Evolutionary conservation across 2,113 vertebrate species (phyloP).

Genomic region (Callionymus lyra): DNA sequence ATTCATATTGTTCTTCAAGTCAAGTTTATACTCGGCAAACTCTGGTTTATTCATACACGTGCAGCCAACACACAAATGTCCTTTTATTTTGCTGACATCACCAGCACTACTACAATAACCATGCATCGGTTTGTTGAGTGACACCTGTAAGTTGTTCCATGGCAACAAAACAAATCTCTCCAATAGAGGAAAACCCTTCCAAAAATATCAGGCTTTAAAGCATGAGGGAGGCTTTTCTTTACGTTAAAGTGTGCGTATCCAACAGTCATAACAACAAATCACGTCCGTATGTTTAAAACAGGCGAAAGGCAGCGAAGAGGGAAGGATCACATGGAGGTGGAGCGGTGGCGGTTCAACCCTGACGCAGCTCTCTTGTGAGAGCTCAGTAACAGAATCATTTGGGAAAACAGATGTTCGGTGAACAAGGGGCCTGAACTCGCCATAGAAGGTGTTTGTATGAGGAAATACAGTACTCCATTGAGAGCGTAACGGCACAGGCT

Average conservation of each 20-base stretch:
- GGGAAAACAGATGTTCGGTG: slow-evolving; percentile 62
- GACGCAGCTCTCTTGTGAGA: slow-evolving; percentile 40
- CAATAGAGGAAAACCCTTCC: slow-evolving; percentile 3
- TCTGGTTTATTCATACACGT: too few relatives aligned
- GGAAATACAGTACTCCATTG: slow-evolving; percentile 57
- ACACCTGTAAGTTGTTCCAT: too few relatives aligned
- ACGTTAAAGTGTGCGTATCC: slow-evolving; percentile 4
- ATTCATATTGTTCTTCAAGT: too few relatives aligned
- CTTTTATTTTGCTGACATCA: too few relatives aligned
- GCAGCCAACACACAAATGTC: too few relatives aligned
- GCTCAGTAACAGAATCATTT: slow-evolving; percentile 57
- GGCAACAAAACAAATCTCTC: too few relatives aligned
- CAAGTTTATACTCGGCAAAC: too few relatives aligned
- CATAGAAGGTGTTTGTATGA: slow-evolving; percentile 55
- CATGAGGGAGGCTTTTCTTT: background rate
- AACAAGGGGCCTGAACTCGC: slow-evolving; percentile 48
- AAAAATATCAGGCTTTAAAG: slow-evolving; percentile 19
- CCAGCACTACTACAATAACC: too few relatives aligned
- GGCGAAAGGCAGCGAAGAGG: slow-evolving; percentile 21
- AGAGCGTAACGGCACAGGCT: slow-evolving; percentile 38
- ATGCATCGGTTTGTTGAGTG: too few relatives aligned
- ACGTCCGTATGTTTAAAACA: slow-evolving; percentile 11
- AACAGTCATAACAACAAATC: slow-evolving; percentile 31
- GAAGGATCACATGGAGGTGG: slow-evolving; percentile 28
- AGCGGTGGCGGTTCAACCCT: slow-evolving; percentile 37